A percentile compares a stretch with the other conserved stretches of the same genome.
Conservation (phyloP, 2,888 invertebrate genomes). For the Digitonthophagus gazella region DNA sequence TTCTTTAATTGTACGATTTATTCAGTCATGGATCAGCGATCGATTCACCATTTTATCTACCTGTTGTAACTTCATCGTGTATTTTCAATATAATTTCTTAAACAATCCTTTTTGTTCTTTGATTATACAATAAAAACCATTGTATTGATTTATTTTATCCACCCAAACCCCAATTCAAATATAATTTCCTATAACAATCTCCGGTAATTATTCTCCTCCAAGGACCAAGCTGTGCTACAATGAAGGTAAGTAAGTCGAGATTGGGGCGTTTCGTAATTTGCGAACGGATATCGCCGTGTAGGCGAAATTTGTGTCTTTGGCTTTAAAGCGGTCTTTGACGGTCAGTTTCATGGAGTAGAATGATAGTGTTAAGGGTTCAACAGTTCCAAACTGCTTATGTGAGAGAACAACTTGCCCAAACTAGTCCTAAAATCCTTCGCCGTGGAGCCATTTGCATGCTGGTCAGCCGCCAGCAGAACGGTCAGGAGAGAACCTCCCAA, state of each 20-base stretch:
- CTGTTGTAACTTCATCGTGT: constrained; percentile 39
- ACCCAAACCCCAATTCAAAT: not conserved
- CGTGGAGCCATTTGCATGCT: not conserved
- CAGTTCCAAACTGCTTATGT: constrained; percentile 13
- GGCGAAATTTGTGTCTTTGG: not conserved
- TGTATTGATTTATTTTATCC: not conserved
- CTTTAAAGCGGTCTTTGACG: constrained; percentile 2
- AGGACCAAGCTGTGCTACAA: not conserved
- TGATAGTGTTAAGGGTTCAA: constrained; percentile 16
- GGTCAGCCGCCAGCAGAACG: not conserved
- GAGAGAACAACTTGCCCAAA: constrained; percentile 2
- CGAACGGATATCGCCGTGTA: not conserved
- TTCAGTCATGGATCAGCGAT: not conserved
- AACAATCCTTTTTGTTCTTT: constrained; percentile 26
- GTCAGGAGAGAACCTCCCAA: not conserved
- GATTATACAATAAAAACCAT: constrained; percentile 20
- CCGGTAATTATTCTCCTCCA: not conserved
- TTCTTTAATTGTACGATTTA: not conserved
- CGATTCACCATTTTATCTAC: constrained; percentile 23
- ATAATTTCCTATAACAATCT: not conserved
- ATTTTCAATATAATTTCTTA: constrained; percentile 39
- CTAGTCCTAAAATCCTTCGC: not conserved
- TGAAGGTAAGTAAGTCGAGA: not conserved
- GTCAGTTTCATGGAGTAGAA: constrained; percentile 5
- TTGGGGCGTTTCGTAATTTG: not conserved